Conservation (phyloP, 2,888 invertebrate species). For the Nomada flava region DNA sequence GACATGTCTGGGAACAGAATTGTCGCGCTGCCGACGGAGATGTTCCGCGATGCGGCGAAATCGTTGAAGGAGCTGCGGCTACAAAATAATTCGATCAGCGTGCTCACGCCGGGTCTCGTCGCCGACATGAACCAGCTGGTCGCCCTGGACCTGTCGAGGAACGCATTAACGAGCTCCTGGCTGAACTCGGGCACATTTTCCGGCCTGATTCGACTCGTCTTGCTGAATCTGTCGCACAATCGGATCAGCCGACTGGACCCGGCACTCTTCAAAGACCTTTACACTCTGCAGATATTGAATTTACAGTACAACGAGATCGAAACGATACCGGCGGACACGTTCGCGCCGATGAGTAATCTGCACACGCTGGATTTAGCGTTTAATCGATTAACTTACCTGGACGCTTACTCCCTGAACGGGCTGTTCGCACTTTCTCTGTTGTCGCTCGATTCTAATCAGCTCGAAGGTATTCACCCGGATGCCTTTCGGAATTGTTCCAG, state of each 20-base stretch:
- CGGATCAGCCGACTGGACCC: constrained; percentile 92
- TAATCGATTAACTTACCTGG: constrained; percentile 93
- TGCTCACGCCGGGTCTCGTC: constrained; percentile 93
- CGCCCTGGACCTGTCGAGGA: constrained; percentile 93
- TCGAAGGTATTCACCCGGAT: constrained; percentile 93
- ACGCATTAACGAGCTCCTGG: constrained; percentile 94
- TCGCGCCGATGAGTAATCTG: constrained; percentile 95
- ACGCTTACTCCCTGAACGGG: constrained; percentile 94
- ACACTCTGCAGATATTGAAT: constrained; percentile 95
- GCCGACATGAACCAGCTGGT: constrained; percentile 94
- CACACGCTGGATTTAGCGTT: constrained; percentile 94
- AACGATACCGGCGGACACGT: constrained; percentile 93
- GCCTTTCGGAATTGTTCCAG: constrained; percentile 96
- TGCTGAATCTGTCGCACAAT: constrained; percentile 94
- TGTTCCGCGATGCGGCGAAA: constrained; percentile 92
- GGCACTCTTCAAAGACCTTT: constrained; percentile 93
- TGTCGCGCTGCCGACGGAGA: constrained; percentile 93
- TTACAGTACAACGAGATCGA: constrained; percentile 94
- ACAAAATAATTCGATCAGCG: constrained; percentile 96
- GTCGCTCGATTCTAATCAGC: constrained; percentile 93
- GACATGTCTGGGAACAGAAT: constrained; percentile 96
- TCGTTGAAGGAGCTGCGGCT: constrained; percentile 95
- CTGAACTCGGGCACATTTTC: constrained; percentile 94
- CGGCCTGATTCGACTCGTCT: constrained; percentile 94
- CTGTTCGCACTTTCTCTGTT: constrained; percentile 93